Base-by-base conservation (phyloP, 2,113 vertebrate genomes). In the Myotis yumanensis region DNA sequence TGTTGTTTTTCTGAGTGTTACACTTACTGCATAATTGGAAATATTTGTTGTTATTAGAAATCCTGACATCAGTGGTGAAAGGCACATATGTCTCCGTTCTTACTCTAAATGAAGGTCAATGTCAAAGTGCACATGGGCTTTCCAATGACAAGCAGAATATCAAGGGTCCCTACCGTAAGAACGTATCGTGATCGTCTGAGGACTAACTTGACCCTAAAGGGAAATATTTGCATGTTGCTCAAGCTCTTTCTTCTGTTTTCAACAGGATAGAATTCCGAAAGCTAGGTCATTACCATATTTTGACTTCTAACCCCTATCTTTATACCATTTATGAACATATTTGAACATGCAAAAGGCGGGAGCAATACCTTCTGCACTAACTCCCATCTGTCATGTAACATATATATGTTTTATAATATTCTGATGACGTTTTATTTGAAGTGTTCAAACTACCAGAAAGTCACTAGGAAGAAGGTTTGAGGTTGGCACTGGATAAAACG, bases 391-490 rank as follows among this genome's bases (percentile, higher is more conserved):
- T 91, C 28, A 57, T 62, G 88, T 59, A 37, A 69, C 40, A 17
- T 62, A 43, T 22, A n/a, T 51, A 62, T 83, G 30, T 7, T 82
- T 91, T 93, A 84, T 57, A 90, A 88, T 96, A 92, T 90, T 91
- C 8, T 85, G 90, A 51, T 22, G 66, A 28, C 48, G 77, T 97
- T 96, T 97, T 94, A 96, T 90, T 97, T 76, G 54, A 96, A 96
- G 37, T 62, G 12, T 97, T 96, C 87, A 95, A 97, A 97, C 48
- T 73, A 93, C 81, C 71, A 95, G 95, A 96, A 98, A 93, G 62
- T 90, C 90, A 92, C 89, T 84, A 86, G 95, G 94, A 79, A 93
- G 72, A 97, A 95, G 77, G 84, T 90, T 89, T 96, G 95, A 97
- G 85, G 95, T 97, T 97, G 86, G 75, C 79, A 59, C 32, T 97